Conservation (phyloP, 2,888 invertebrate genomes). For the Blera fallax region DNA sequence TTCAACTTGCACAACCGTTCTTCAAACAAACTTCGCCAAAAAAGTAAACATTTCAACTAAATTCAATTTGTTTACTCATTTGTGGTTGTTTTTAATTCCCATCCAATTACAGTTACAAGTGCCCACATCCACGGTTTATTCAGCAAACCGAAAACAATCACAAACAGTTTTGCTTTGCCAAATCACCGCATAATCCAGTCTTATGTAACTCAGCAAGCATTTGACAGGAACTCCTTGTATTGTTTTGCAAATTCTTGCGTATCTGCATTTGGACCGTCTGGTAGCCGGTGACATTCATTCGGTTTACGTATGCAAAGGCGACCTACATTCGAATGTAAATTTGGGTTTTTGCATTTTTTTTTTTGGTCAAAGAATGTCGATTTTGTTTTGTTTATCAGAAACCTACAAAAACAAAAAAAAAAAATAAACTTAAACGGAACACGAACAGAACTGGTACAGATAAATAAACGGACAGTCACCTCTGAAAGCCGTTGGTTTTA, state of each 20-base stretch:
- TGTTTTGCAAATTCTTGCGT: neutral
- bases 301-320: conserved; percentile 7
- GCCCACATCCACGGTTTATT: neutral
- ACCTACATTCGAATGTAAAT: conserved; percentile 49
- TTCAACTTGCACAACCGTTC: neutral
- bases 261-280: neutral
- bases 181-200: neutral
- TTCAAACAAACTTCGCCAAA: neutral
- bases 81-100: conserved; percentile 11
- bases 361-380: neutral
- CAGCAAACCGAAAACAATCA: neutral
- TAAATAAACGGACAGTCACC: conserved; percentile 14
- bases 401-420: neutral
- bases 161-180: neutral
- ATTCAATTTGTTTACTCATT: neutral
- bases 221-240: neutral
- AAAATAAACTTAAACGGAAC: conserved; percentile 19
- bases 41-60: neutral
- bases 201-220: conserved; percentile 7
- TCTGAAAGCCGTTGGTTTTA: neutral
- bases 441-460: conserved; percentile 18
- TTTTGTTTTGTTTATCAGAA: conserved; percentile 1
- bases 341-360: neutral
- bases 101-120: conserved; percentile 5
- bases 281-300: neutral